A percentile compares a stretch with the other conserved stretches of the same genome.
These are phyloP conservation scores for Mesorhabditis sp. DNA, from an alignment of 2,888 invertebrate species.

Conservation along the genomic window DNA sequence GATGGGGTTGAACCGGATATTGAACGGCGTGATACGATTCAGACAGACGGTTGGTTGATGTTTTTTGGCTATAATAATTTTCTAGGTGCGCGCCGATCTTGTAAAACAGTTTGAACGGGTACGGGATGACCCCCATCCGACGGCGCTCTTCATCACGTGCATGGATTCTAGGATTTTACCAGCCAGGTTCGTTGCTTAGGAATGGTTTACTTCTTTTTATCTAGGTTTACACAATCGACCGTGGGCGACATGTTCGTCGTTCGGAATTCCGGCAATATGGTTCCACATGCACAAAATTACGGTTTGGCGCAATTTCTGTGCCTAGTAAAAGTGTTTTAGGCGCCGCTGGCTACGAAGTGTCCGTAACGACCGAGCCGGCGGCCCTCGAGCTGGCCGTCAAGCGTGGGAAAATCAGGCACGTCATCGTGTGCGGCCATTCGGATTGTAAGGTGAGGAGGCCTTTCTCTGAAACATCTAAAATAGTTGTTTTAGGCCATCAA, in stretches of 20 bases:
- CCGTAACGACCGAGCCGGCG: slow-evolving; percentile 89
- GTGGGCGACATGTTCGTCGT: slow-evolving; percentile 98
- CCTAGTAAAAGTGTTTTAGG: slow-evolving; percentile 29
- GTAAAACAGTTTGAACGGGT: slow-evolving; percentile 85
- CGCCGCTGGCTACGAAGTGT: slow-evolving; percentile 58
- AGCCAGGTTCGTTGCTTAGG: slow-evolving; percentile 68
- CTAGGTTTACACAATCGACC: slow-evolving; percentile 59
- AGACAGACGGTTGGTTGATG: slow-evolving; percentile 38
- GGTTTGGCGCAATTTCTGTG: slow-evolving; percentile 54
- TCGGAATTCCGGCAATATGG: slow-evolving; percentile 89
- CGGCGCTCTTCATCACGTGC: slow-evolving; percentile 93
- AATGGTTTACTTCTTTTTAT: neutral
- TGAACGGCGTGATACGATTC: slow-evolving; percentile 51
- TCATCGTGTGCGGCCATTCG: slow-evolving; percentile 91
- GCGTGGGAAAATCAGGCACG: slow-evolving; percentile 82
- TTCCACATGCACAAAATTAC: slow-evolving; percentile 85
- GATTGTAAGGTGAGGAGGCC: slow-evolving; percentile 75
- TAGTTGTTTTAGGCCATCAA: slow-evolving; percentile 75
- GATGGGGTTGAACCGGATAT: slow-evolving; percentile 42
- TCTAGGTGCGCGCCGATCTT: slow-evolving; percentile 4
- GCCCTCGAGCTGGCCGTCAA: slow-evolving; percentile 90
- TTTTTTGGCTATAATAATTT: neutral
- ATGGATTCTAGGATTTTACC: slow-evolving; percentile 97
- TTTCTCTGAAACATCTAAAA: neutral
- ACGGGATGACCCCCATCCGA: slow-evolving; percentile 86